A percentile compares a stretch with the other conserved stretches of the same genome.
phyloP scores from a whole-genome alignment of 2,888 invertebrate species.

The Orthosia gothica region DNA sequence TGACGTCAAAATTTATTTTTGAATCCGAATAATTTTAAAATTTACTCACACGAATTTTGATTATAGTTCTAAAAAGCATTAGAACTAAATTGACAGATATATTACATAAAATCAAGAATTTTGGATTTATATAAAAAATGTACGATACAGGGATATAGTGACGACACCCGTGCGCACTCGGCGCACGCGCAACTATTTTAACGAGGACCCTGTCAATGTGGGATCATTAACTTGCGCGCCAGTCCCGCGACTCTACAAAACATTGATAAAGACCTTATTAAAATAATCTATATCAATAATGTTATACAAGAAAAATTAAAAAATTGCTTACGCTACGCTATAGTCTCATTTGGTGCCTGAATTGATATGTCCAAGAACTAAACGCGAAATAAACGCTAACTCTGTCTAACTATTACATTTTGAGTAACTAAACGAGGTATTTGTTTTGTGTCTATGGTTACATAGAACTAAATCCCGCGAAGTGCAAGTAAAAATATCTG shows the following conservation, averaged over 20 bases:
- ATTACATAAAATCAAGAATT: slow-evolving; percentile 51
- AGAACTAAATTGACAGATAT: slow-evolving; percentile 76
- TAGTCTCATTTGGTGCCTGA: slow-evolving; percentile 90
- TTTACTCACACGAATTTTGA: slow-evolving; percentile 82
- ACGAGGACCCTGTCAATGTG: slow-evolving; percentile 72
- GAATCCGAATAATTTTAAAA: slow-evolving; percentile 74
- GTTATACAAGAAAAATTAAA: slow-evolving; percentile 81
- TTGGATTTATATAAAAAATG: slow-evolving; percentile 77
- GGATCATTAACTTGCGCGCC: slow-evolving; percentile 51
- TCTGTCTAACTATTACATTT: slow-evolving; percentile 86
- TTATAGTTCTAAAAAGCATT: slow-evolving; percentile 84
- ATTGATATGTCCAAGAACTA: slow-evolving; percentile 90
- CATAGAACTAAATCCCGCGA: slow-evolving; percentile 84
- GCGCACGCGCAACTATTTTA: slow-evolving; percentile 75
- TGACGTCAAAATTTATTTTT: slow-evolving; percentile 80
- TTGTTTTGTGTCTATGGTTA: slow-evolving; percentile 88
- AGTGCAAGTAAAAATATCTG: slow-evolving; percentile 82
- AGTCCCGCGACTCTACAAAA: slow-evolving; percentile 57
- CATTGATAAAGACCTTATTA: slow-evolving; percentile 73
- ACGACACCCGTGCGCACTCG: slow-evolving; percentile 73
- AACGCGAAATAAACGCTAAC: slow-evolving; percentile 88
- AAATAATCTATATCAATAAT: slow-evolving; percentile 68
- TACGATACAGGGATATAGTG: slow-evolving; percentile 75
- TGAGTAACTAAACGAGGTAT: slow-evolving; percentile 91
- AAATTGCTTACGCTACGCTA: slow-evolving; percentile 88